phyloP scores from a whole-genome alignment of 2,797 vertebrate species.

The Potorous gilbertii region DNA sequence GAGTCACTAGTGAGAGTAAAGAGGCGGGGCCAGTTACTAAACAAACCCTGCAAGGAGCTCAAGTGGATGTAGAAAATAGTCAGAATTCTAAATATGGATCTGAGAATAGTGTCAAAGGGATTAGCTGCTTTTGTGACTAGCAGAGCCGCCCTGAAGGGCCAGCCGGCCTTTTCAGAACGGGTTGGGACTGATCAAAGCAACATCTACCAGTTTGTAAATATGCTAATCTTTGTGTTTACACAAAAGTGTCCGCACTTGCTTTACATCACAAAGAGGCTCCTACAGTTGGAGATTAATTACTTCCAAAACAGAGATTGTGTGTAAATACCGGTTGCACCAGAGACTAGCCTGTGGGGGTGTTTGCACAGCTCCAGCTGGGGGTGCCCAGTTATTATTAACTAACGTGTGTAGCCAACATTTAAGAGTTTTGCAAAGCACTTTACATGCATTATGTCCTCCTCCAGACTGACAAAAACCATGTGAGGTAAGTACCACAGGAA shows the following conservation, averaged over 20 bases:
- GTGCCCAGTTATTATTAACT: slow-evolving; percentile 20
- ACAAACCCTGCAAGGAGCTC: slow-evolving; percentile 83
- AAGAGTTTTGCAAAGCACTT: background rate
- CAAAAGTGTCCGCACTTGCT: slow-evolving; percentile 85
- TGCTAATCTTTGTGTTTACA: slow-evolving; percentile 88
- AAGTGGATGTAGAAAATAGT: slow-evolving; percentile 84
- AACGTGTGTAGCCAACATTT: background rate
- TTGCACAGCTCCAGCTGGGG: slow-evolving; percentile 78
- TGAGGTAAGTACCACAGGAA: background rate
- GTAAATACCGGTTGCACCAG: slow-evolving; percentile 79
- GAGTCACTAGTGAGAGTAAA: slow-evolving; percentile 80
- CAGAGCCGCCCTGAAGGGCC: slow-evolving; percentile 79
- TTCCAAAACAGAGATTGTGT: slow-evolving; percentile 83
- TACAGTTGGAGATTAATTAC: slow-evolving; percentile 83
- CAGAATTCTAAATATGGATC: slow-evolving; percentile 87
- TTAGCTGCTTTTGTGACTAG: slow-evolving; percentile 85
- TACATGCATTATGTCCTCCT: background rate
- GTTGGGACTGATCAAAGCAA: slow-evolving; percentile 85
- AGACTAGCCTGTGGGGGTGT: slow-evolving; percentile 73
- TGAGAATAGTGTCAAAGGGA: slow-evolving; percentile 85
- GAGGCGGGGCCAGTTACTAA: slow-evolving; percentile 77
- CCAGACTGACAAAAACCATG: background rate
- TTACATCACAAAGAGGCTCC: slow-evolving; percentile 84
- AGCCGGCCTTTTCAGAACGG: slow-evolving; percentile 79
- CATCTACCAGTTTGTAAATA: slow-evolving; percentile 86